These are phyloP conservation scores for Hydrolagus colliei DNA, from an alignment of 2,797 vertebrate species.

Conservation along the genomic window DNA sequence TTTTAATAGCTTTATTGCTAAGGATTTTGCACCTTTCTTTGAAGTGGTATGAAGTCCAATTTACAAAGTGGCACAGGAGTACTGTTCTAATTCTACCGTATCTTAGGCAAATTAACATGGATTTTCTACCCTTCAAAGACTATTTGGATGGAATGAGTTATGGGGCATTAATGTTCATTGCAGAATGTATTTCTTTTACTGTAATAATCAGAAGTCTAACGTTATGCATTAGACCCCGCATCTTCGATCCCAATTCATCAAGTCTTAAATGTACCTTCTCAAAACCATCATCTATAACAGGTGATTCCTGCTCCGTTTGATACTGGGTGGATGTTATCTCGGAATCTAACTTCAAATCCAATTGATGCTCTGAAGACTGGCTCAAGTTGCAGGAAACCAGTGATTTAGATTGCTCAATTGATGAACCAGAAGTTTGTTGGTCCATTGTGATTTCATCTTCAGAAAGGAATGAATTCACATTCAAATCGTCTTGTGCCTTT, in stretches of 20 bases:
- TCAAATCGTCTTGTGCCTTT: background rate
- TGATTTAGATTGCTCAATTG: background rate
- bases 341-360: background rate
- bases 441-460: background rate
- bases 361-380: background rate
- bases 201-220: background rate
- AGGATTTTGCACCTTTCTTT: background rate
- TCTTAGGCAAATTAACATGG: background rate
- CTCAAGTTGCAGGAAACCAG: background rate
- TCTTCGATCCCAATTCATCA: background rate
- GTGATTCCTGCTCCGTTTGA: background rate
- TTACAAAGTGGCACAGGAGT: background rate
- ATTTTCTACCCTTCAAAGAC: background rate
- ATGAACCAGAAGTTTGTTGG: background rate
- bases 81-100: background rate
- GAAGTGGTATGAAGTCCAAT: background rate
- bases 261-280: background rate
- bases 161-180: conserved; percentile 1
- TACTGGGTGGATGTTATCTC: background rate
- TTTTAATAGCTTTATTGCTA: background rate
- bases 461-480: background rate
- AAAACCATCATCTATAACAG: background rate
- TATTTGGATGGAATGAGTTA: background rate
- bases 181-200: conserved; percentile 14
- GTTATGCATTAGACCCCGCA: background rate